Base-by-base conservation (phyloP, 2,797 vertebrate genomes). In the Xenopus petersii region DNA sequence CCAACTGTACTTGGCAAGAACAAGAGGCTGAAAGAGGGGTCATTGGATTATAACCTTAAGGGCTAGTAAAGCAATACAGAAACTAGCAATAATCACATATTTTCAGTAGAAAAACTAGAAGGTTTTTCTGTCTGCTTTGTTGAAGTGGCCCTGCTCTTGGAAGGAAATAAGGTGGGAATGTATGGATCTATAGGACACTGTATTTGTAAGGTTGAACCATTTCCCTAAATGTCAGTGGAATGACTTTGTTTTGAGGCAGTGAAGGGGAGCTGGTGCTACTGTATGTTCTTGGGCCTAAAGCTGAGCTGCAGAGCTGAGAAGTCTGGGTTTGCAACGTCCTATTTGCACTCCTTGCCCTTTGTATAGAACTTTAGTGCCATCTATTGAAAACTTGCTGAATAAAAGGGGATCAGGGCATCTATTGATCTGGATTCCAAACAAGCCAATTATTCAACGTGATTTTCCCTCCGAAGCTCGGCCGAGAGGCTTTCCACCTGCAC, bases 351-450 rank as follows among this genome's bases (percentile, higher is more conserved):
- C 75, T 71, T 93, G 92, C 91, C 92, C 89, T 93, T 90, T 91
- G 88, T 81, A 89, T 91, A 91, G 94, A 92, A 93, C 95, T 94
- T 91, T 92, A 93, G 94, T 95, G 94, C 94, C 95, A 95, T 94
- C 95, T 97, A 96, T 95, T 95, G 95, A 96, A 21, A 91, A 84
- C 3, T 61, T 42, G 82, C 78, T 21, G 86, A 83, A 84, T 24
- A 70, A 56, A 65, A 67, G 48, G 71, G 60, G 63, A 66, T 6
- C 76, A 81, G 62, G 81, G 82, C 80, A 80, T 79, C 80, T 86
- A 84, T 81, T 84, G 82, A 88, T 86, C 63, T 79, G 68, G 63
- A 77, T 83, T 79, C 71, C 84, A 86, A 87, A 87, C 83, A 83
- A 84, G 81, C 84, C 82, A 79, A 82, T 81, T 82, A 85, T 79